phyloP scores from a whole-genome alignment of 2,888 invertebrate species.

The Dichetophora obliterata region DNA sequence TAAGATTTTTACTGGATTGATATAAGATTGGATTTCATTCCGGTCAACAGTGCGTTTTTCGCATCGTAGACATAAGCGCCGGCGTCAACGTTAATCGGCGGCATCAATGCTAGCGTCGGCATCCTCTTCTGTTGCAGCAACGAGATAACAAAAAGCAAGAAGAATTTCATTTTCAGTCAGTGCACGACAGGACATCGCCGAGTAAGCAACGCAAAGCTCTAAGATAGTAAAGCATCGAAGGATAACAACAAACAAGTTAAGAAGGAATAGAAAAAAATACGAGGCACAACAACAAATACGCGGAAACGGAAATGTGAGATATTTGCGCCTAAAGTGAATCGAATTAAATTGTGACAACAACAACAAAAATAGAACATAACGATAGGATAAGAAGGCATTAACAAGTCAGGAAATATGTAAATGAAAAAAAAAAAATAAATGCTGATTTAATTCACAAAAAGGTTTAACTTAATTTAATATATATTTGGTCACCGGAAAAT shows the following conservation, averaged over 20 bases:
- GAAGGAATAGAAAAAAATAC: background rate
- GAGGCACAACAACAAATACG: background rate
- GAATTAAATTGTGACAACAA: background rate
- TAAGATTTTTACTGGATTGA: too few relatives aligned
- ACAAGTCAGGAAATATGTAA: background rate
- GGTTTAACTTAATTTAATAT: too few relatives aligned
- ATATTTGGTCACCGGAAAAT: too few relatives aligned
- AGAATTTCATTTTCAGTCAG: slow-evolving; percentile 46
- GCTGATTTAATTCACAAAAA: too few relatives aligned
- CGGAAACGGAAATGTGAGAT: slow-evolving; percentile 4
- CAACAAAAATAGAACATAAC: background rate
- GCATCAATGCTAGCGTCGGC: too few relatives aligned
- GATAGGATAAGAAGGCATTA: background rate
- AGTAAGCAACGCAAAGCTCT: slow-evolving; percentile 4
- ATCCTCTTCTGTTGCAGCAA: background rate
- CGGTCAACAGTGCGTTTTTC: background rate
- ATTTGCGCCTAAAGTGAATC: background rate
- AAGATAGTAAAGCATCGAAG: background rate
- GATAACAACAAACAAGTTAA: background rate
- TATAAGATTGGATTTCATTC: too few relatives aligned
- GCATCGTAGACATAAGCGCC: background rate
- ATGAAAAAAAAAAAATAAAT: background rate
- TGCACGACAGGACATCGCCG: slow-evolving; percentile 46
- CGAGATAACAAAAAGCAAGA: slow-evolving; percentile 45
- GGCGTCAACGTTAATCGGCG: background rate